Percentiles rank a stretch among this genome's conserved stretches.
Conservation (phyloP, 1,140 invertebrate species). For the Drosophila grimshawi region DNA sequence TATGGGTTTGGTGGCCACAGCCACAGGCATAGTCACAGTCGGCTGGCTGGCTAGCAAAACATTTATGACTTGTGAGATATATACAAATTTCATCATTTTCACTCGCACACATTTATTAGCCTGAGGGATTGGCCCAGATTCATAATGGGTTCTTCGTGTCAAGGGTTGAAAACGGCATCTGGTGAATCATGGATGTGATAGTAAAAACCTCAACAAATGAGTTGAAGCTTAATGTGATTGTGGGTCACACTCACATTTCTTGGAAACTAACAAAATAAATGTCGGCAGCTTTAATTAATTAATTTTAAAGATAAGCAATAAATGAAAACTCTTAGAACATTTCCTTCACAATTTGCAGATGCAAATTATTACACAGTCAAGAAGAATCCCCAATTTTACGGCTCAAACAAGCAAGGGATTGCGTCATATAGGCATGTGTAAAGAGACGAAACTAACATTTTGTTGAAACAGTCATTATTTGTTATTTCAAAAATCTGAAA, state of each 20-base stretch:
- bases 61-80: slow-evolving; percentile 76
- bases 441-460: background rate
- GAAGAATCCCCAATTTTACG: too few relatives aligned
- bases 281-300: background rate
- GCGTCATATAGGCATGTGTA: too few relatives aligned
- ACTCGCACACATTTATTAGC: slow-evolving; percentile 47
- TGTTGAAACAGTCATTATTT: background rate
- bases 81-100: slow-evolving; percentile 71
- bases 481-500: background rate
- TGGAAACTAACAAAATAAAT: background rate
- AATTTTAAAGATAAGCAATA: too few relatives aligned
- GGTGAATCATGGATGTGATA: slow-evolving; percentile 21
- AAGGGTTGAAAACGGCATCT: slow-evolving; percentile 52
- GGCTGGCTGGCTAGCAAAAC: slow-evolving; percentile 45
- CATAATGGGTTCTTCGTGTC: slow-evolving; percentile 74
- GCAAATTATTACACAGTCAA: too few relatives aligned
- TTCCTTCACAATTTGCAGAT: too few relatives aligned
- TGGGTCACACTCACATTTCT: background rate
- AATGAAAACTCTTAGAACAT: too few relatives aligned
- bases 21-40: slow-evolving; percentile 17
- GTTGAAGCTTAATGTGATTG: background rate
- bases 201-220: slow-evolving; percentile 9
- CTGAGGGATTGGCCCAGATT: slow-evolving; percentile 22
- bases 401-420: too few relatives aligned
- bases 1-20: slow-evolving; percentile 24